Conservation (phyloP, 2,888 invertebrate species). For the Candidula unifasciata region DNA sequence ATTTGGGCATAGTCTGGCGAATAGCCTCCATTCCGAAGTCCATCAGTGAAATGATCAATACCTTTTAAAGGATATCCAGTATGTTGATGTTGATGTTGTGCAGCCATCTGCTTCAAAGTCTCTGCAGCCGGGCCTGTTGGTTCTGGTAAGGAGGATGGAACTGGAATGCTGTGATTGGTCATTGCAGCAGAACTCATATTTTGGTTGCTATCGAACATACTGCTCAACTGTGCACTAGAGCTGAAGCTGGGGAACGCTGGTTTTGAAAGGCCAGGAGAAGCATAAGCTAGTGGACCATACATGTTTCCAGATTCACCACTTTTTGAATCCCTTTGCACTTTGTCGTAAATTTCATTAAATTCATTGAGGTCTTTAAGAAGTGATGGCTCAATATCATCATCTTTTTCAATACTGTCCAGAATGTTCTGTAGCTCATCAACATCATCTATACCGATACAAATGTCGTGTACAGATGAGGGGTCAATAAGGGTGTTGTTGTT, state of each 20-base stretch:
- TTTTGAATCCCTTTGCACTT: conserved; percentile 64
- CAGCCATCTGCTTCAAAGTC: conserved; percentile 97
- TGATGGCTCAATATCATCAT: conserved; percentile 75
- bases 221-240: conserved; percentile 45
- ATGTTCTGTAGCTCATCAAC: conserved; percentile 71
- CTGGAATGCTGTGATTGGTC: conserved; percentile 48
- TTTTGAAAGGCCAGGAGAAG: conserved; percentile 60
- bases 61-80: conserved; percentile 64
- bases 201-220: conserved; percentile 53
- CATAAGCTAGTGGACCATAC: conserved; percentile 56
- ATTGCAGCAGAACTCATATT: conserved; percentile 41
- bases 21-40: conserved; percentile 59
- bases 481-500: conserved; percentile 55
- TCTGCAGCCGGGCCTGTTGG: conserved; percentile 90
- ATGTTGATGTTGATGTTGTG: conserved; percentile 90
- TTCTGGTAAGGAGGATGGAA: conserved; percentile 60
- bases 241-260: conserved; percentile 52
- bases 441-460: conserved; percentile 61
- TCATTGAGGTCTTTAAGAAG: conserved; percentile 68
- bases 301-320: conserved; percentile 58
- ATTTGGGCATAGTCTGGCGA: conserved; percentile 39
- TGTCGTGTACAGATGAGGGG: conserved; percentile 50
- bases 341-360: conserved; percentile 68
- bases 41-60: conserved; percentile 61
- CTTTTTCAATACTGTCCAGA: conserved; percentile 89